Conservation (phyloP, 2,888 invertebrate species). For the Agrochola lychnidis region DNA sequence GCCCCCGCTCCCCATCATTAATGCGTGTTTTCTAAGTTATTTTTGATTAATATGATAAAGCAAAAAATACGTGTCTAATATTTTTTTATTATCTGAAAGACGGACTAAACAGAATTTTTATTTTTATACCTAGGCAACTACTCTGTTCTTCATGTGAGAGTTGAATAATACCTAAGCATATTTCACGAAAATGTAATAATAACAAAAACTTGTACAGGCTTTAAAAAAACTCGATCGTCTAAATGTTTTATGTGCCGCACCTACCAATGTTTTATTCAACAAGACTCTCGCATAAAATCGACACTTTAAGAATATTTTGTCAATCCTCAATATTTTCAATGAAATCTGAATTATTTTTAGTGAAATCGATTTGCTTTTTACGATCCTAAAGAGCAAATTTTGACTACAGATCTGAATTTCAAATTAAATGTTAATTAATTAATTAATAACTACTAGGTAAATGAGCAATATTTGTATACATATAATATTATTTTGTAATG, state of each 20-base stretch:
- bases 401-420: background rate
- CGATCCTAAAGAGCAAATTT: background rate
- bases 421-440: no score
- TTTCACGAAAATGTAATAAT: background rate
- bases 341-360: slow-evolving; percentile 2
- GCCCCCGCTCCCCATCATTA: no score
- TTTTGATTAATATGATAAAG: no score
- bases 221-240: background rate
- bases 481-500: no score
- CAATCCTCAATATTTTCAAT: slow-evolving; percentile 5
- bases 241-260: slow-evolving; percentile 1
- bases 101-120: no score
- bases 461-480: no score
- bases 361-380: background rate
- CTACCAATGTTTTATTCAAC: slow-evolving; percentile 20
- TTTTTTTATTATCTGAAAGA: no score
- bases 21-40: no score
- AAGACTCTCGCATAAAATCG: background rate
- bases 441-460: slow-evolving; percentile 1
- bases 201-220: background rate
- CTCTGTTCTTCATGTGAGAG: background rate
- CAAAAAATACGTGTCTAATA: no score
- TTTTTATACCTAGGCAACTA: no score
- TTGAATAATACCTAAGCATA: background rate
- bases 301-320: slow-evolving; percentile 1